phyloP scores from a whole-genome alignment of 2,797 vertebrate genomes.

The Pseudotriccus pelzelni region DNA sequence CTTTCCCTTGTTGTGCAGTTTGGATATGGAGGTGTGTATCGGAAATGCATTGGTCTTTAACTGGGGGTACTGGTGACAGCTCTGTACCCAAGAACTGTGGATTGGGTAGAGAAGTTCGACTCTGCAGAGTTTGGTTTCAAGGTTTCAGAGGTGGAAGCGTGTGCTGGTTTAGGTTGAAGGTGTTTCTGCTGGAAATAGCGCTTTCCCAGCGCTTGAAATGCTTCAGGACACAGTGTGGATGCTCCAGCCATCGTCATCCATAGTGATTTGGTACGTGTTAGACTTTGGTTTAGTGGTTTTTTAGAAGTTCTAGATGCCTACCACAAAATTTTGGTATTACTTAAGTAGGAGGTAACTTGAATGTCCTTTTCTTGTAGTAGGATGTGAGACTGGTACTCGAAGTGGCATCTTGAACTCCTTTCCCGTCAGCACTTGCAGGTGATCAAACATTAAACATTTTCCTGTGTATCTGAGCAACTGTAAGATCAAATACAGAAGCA shows the following conservation, averaged over 20 bases:
- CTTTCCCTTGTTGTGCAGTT: not conserved
- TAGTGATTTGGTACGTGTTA: not conserved
- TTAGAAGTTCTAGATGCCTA: not conserved
- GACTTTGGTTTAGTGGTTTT: not conserved
- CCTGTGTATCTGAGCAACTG: not conserved
- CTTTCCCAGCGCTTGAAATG: not conserved
- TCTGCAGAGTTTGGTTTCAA: not conserved
- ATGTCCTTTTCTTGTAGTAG: not conserved
- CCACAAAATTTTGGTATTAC: not conserved
- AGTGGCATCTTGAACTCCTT: not conserved
- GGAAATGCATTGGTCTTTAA: not conserved
- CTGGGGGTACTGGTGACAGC: not conserved
- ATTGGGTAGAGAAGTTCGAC: not conserved
- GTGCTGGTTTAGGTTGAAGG: not conserved
- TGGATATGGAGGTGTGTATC: not conserved
- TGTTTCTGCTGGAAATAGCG: not conserved
- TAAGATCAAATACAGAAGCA: not conserved
- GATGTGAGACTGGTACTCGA: rapidly evolving
- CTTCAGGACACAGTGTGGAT: not conserved
- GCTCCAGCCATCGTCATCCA: not conserved
- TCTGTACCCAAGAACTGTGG: not conserved
- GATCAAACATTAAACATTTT: not conserved
- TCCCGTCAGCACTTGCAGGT: not conserved
- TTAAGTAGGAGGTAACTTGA: not conserved
- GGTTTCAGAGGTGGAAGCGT: not conserved